Conservation (phyloP, 2,113 vertebrate species). For the Scomber japonicus region DNA sequence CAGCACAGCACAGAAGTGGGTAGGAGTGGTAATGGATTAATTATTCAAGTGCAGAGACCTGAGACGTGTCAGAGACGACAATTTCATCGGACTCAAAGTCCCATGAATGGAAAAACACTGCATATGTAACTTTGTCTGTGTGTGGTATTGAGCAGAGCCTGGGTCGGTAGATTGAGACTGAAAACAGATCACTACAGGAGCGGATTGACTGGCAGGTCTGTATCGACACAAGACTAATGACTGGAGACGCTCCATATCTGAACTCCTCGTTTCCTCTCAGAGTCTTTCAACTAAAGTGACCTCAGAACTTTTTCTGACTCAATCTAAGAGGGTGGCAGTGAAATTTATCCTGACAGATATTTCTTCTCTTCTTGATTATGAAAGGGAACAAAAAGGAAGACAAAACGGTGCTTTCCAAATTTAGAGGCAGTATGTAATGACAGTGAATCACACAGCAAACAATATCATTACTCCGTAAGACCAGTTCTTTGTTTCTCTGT, state of each 20-base stretch:
- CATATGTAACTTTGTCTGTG: not conserved
- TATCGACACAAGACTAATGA: slow-evolving; percentile 36
- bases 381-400: not conserved
- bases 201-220: slow-evolving; percentile 59
- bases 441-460: slow-evolving; percentile 31
- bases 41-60: slow-evolving; percentile 22
- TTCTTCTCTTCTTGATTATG: slow-evolving; percentile 38
- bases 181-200: slow-evolving; percentile 60
- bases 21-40: slow-evolving; percentile 34
- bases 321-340: slow-evolving; percentile 1
- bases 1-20: not conserved
- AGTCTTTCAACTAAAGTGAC: slow-evolving; percentile 38
- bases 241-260: slow-evolving; percentile 34
- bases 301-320: slow-evolving; percentile 38
- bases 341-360: slow-evolving; percentile 32
- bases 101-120: slow-evolving; percentile 19
- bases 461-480: slow-evolving; percentile 42
- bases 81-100: slow-evolving; percentile 26
- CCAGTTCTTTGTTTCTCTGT: slow-evolving; percentile 44
- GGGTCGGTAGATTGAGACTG: slow-evolving; percentile 4
- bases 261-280: not conserved
- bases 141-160: slow-evolving; percentile 9
- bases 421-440: not conserved
- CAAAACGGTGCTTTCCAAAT: slow-evolving; percentile 30
- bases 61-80: slow-evolving; percentile 34